Base-by-base conservation (phyloP, 2,113 vertebrate genomes). In the Pardalotus punctatus region DNA sequence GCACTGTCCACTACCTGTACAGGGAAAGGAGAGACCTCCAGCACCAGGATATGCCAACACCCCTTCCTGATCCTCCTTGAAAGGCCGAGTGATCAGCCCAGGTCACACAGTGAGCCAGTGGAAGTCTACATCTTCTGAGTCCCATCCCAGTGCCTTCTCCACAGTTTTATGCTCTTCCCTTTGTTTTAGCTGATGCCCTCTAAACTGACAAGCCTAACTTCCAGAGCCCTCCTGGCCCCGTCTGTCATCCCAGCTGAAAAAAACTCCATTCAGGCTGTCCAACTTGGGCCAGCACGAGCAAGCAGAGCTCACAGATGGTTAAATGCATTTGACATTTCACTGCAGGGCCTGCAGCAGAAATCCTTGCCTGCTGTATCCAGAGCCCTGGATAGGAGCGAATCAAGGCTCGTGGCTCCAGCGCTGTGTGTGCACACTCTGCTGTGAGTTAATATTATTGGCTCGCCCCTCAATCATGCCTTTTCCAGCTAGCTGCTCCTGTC, bases 401-500 rank as follows among this genome's bases (percentile, higher is more conserved):
- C 94, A 91, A 97, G 96, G 94, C 97, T 95, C 31, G 69, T 95
- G 94, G 96, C 73, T 66, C 82, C 83, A 93, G 71, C 9, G 36
- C 86, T 96, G 87, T 87, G 91, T 95, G 91, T 81, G 95, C 94
- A 86, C 66, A 94, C 97, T 95, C 92, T 95, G 91, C 96, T 95
- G 90, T 97, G 97, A 96, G 95, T 97, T 98, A 96, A 97, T 98
- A 97, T 97, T 98, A 97, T 97, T 98, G 97, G 98, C 97, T 98
- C 33, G 15, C 96, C 97, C 98, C 97, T 98, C 98, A 98, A 97
- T 98, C 98, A 98, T 98, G 98, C 97, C 97, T 98, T 98, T 98
- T 98, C 97, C 98, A 98, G 98, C 97, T 98, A 98, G 98, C 98
- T 98, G 98, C 97, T 98, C 97, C 98, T 97, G 98, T 98, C 98